These are phyloP conservation scores for Limanda limanda DNA, from an alignment of 2,113 vertebrate genomes.

Conservation along the genomic window DNA sequence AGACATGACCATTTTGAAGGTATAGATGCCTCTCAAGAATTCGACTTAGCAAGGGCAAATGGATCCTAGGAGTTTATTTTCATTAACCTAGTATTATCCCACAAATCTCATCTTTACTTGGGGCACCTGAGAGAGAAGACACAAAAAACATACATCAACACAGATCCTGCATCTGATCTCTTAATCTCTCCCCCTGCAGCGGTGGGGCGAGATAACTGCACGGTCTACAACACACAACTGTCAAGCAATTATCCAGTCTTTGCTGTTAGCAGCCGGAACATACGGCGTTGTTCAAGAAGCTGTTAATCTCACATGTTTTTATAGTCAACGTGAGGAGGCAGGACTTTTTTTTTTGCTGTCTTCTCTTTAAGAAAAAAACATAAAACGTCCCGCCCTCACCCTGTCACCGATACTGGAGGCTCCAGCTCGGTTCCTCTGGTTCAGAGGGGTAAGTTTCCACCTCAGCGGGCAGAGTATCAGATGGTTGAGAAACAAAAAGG, in stretches of 20 bases:
- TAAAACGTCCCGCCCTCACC: conserved; percentile 32
- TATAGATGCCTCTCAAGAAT: not conserved
- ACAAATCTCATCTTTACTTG: not conserved
- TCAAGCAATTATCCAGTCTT: conserved; percentile 52
- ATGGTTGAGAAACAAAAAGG: conserved; percentile 75
- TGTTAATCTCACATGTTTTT: conserved; percentile 31
- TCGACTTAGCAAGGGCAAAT: not conserved
- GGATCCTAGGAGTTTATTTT: not conserved
- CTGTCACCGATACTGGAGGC: conserved; percentile 57
- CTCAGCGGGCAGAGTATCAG: conserved; percentile 72
- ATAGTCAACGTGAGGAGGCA: conserved; percentile 12
- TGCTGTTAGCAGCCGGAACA: conserved; percentile 28
- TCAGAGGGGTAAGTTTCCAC: conserved; percentile 67
- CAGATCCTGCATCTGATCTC: conserved; percentile 26
- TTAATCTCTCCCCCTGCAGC: conserved; percentile 46
- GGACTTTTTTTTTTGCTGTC: not conserved
- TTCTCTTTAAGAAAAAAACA: conserved; percentile 47
- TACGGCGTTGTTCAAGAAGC: not conserved
- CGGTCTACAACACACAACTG: conserved; percentile 37
- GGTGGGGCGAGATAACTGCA: conserved; percentile 34
- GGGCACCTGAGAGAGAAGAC: not conserved
- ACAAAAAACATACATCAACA: conserved; percentile 21
- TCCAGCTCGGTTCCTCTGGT: conserved; percentile 45
- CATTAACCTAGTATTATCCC: not conserved
- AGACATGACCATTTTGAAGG: not conserved